These are phyloP conservation scores for Nycticorax nycticorax DNA, from an alignment of 2,113 vertebrate genomes.

Conservation along the genomic window DNA sequence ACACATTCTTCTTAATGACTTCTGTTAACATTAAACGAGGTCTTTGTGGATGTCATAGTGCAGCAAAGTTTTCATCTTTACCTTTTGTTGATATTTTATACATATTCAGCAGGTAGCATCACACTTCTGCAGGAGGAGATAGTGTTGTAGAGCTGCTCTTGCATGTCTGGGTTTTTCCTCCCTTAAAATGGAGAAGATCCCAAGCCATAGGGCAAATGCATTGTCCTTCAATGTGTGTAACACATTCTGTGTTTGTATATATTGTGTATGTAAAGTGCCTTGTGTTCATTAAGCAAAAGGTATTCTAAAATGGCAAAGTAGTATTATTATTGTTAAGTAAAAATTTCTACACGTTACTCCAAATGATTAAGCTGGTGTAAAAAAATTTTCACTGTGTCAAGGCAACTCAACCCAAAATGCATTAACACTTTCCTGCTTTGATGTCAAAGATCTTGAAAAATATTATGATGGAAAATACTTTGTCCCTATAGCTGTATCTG, in stretches of 20 bases:
- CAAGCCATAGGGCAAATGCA: background rate
- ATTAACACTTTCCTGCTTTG: background rate
- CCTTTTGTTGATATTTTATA: background rate
- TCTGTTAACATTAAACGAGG: background rate
- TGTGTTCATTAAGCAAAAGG: background rate
- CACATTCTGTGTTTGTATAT: background rate
- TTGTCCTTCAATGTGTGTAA: background rate
- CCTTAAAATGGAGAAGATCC: background rate
- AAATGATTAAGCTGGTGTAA: background rate
- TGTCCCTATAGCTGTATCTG: background rate
- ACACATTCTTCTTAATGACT: background rate
- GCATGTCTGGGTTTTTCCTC: background rate
- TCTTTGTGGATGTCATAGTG: background rate
- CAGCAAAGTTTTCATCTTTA: background rate
- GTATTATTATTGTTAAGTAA: background rate
- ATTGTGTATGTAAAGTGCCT: background rate
- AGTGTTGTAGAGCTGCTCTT: background rate
- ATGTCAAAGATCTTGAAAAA: constrained; percentile 4
- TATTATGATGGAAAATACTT: constrained; percentile 38
- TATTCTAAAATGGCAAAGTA: background rate
- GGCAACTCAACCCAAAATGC: background rate
- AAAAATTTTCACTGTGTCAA: background rate
- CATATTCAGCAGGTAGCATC: background rate
- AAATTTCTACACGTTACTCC: background rate
- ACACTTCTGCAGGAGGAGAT: background rate